Percentiles rank a stretch among this genome's conserved stretches.
Evolutionary conservation across 2,888 invertebrate genomes (phyloP).

Genomic region (Argyra leucocephala): DNA sequence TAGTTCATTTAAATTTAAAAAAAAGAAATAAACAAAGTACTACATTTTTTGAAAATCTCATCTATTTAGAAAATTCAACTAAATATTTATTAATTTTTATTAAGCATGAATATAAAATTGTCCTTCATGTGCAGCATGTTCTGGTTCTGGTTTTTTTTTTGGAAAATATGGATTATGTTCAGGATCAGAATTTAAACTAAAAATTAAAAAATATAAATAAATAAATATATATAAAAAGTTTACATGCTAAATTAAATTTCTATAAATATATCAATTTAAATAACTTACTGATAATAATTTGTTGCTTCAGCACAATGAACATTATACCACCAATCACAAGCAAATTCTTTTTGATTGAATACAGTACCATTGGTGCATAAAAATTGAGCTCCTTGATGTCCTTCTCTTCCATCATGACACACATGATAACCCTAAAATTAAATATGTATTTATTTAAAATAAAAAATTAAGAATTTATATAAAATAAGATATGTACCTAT

Average conservation of each 20-base stretch:
- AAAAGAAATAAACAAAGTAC: too few relatives aligned
- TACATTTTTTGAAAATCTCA: too few relatives aligned
- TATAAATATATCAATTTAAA: neutral
- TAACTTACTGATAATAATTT: slow-evolving; percentile 57
- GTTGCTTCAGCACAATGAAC: slow-evolving; percentile 72
- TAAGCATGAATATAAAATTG: slow-evolving; percentile 36
- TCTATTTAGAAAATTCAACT: neutral
- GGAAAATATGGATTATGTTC: slow-evolving; percentile 70
- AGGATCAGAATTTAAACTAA: slow-evolving; percentile 68
- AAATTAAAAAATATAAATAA: slow-evolving; percentile 30
- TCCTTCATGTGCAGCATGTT: slow-evolving; percentile 33
- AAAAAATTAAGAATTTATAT: slow-evolving; percentile 9
- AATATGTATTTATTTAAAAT: too few relatives aligned
- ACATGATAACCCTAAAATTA: slow-evolving; percentile 68
- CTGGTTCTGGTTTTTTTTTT: slow-evolving; percentile 54
- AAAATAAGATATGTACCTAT: too few relatives aligned
- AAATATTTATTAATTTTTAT: slow-evolving; percentile 16
- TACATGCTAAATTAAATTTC: slow-evolving; percentile 12
- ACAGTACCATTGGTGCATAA: slow-evolving; percentile 79
- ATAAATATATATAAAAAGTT: slow-evolving; percentile 7
- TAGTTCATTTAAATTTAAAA: too few relatives aligned
- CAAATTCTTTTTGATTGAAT: slow-evolving; percentile 76
- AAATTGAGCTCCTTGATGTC: slow-evolving; percentile 72
- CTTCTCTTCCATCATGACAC: slow-evolving; percentile 78
- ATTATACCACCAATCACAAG: slow-evolving; percentile 89